phyloP scores from a whole-genome alignment of 2,113 vertebrate species.

The Hyaena hyaena region DNA sequence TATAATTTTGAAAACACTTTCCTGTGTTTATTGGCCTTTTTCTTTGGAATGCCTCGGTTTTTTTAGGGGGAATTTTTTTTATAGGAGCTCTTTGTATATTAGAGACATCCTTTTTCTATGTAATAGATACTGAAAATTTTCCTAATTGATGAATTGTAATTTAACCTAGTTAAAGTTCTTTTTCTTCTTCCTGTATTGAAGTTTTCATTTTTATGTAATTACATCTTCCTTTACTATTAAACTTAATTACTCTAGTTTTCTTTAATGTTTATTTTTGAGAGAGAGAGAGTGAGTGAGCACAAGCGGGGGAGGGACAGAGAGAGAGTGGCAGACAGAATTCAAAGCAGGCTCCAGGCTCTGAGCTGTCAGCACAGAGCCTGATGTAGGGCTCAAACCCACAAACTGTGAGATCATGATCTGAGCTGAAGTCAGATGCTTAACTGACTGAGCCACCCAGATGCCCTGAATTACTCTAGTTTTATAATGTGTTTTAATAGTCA shows the following conservation, averaged over 20 bases:
- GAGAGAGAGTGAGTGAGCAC: too few relatives aligned
- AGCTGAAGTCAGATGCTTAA: too few relatives aligned
- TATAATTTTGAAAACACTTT: slow-evolving; percentile 21
- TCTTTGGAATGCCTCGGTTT: not conserved
- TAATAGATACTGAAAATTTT: not conserved
- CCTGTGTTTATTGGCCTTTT: not conserved
- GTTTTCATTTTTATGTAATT: slow-evolving; percentile 12
- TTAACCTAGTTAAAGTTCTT: not conserved
- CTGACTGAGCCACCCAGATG: too few relatives aligned
- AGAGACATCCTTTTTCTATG: not conserved
- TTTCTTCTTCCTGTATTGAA: not conserved
- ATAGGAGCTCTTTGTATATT: not conserved
- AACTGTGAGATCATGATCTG: too few relatives aligned
- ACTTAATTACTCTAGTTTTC: slow-evolving; percentile 28
- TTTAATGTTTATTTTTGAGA: too few relatives aligned
- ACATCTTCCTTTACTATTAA: not conserved
- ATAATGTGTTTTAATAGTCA: slow-evolving; percentile 5
- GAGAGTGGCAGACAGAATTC: too few relatives aligned
- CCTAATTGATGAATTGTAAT: not conserved
- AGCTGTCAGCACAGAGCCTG: too few relatives aligned
- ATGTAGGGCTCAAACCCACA: too few relatives aligned
- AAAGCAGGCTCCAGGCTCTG: too few relatives aligned
- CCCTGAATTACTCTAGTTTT: not conserved
- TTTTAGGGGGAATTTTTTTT: not conserved
- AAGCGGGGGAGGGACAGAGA: too few relatives aligned